Evolutionary conservation across 2,888 invertebrate genomes (phyloP).

Genomic region (Endotricha flammealis): DNA sequence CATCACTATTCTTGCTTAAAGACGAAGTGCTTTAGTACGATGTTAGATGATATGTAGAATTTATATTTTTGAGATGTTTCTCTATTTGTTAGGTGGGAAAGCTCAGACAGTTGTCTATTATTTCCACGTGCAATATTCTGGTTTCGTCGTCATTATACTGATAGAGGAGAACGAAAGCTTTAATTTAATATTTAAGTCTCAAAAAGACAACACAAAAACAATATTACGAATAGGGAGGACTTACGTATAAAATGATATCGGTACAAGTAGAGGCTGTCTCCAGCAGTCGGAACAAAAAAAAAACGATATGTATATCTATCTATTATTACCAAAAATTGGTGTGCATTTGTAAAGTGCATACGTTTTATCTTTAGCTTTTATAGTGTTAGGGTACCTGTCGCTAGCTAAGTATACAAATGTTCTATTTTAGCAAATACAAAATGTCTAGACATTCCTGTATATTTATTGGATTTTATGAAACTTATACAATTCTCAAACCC

Average conservation of each 20-base stretch:
- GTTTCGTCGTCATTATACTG: conserved; percentile 18
- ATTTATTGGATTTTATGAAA: conserved; percentile 32
- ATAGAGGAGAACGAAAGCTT: conserved; percentile 36
- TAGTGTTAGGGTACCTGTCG: conserved; percentile 40
- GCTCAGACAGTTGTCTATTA: conserved; percentile 22
- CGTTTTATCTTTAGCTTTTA: conserved; percentile 35
- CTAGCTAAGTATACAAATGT: conserved; percentile 40
- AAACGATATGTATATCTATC: conserved; percentile 3
- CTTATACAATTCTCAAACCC: conserved; percentile 23
- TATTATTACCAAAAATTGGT: conserved; percentile 49
- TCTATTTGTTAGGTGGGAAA: conserved; percentile 1
- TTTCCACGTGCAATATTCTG: conserved; percentile 37
- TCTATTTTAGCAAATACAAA: conserved; percentile 30
- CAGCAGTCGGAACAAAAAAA: neutral
- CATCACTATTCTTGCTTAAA: conserved; percentile 43
- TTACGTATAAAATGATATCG: conserved; percentile 15
- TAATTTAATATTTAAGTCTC: conserved; percentile 50
- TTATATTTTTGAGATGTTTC: conserved; percentile 11
- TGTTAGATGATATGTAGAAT: conserved; percentile 25
- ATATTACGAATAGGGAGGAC: conserved; percentile 20
- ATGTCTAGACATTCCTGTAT: conserved; percentile 52
- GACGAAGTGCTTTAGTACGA: conserved; percentile 33
- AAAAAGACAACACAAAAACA: conserved; percentile 17
- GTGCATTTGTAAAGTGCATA: conserved; percentile 62
- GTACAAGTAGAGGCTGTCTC: neutral